Evolutionary conservation across 1,140 invertebrate species (phyloP), one percentile per base, ranked within the genome.

Genomic region (Leguminivora glycinivorella): DNA sequence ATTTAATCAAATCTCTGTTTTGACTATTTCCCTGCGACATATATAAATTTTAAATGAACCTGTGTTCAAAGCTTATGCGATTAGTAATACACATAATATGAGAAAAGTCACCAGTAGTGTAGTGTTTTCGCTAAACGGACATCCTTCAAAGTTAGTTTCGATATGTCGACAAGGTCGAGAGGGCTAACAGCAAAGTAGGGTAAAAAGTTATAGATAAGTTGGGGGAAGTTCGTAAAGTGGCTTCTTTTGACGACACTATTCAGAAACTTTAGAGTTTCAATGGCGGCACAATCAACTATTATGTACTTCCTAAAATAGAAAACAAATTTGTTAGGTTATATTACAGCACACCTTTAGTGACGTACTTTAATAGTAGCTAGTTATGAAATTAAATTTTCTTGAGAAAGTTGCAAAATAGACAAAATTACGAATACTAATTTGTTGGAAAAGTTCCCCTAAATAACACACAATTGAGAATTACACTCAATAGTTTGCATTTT

Each of bases 71-170:
- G 10, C 31, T 6, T 34, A 34, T 34, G 31, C 31, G 31, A 34
- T 34, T 0, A 34, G 12, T 34, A 7, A 34, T 10, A 31, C 31
- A 38, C 34, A 38, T 38, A 38, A 6, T 22, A 19, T 22, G 7
- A 22, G 17, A 52, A 52, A 22, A 52, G 22, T 9, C 47, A 52
- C 10, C 43, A 17, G 43, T 17, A 47, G 14, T 10, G 7, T 52
- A 52, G 17, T 52, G 47, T 10, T 19, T 52, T 52, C 2, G 19
- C 17, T 52, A 52, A 52, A 52, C 0, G 19, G 19, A 22, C 47
- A 52, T 22, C 47, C 47, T 52, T 52, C 47, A 52, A 52, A 52
- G 47, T 52, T 52, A 52, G 47, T 52, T 52, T 52, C 19, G 47
- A 52, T 19, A 22, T 52, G 22, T 52, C 19, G 47, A 52, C 17